A percentile compares a stretch with the other conserved stretches of the same genome.
These are phyloP conservation scores for Zonitis immaculata DNA, from an alignment of 2,888 invertebrate genomes.

Conservation along the genomic window DNA sequence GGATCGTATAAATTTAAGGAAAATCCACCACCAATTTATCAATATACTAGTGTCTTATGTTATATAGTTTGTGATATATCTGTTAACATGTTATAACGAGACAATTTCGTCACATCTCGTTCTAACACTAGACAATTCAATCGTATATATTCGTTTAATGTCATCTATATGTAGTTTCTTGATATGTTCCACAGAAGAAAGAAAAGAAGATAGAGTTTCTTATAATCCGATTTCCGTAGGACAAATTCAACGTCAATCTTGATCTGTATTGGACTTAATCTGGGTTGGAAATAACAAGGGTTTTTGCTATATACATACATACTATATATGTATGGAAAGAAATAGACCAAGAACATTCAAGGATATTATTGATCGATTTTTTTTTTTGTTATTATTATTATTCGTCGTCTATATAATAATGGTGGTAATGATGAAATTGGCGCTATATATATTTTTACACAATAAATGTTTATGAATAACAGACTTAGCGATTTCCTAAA, in stretches of 20 bases:
- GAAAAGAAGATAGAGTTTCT: constrained; percentile 25
- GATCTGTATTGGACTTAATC: constrained; percentile 32
- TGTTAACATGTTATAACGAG: constrained; percentile 11
- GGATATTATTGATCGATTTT: not conserved
- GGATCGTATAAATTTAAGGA: constrained; percentile 30
- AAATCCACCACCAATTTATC: constrained; percentile 31
- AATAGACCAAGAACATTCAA: not conserved
- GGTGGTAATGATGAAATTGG: constrained; percentile 19
- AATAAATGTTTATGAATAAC: constrained; percentile 38
- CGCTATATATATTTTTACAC: constrained; percentile 27
- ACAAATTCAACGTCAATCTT: constrained; percentile 40
- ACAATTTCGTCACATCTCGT: constrained; percentile 18
- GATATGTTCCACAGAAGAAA: constrained; percentile 24
- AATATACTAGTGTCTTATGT: constrained; percentile 32
- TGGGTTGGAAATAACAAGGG: constrained; percentile 38
- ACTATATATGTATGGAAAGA: too few species aligned
- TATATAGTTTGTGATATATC: constrained; percentile 31
- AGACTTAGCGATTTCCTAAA: constrained; percentile 34
- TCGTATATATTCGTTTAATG: constrained; percentile 7
- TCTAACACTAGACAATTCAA: not conserved
- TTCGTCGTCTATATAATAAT: too few species aligned
- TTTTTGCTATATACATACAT: too few species aligned
- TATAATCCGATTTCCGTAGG: constrained; percentile 37
- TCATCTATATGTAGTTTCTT: constrained; percentile 20
- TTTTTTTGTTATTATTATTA: too few species aligned